These are phyloP conservation scores for Erannis defoliaria DNA, from an alignment of 2,888 invertebrate species.

Conservation along the genomic window DNA sequence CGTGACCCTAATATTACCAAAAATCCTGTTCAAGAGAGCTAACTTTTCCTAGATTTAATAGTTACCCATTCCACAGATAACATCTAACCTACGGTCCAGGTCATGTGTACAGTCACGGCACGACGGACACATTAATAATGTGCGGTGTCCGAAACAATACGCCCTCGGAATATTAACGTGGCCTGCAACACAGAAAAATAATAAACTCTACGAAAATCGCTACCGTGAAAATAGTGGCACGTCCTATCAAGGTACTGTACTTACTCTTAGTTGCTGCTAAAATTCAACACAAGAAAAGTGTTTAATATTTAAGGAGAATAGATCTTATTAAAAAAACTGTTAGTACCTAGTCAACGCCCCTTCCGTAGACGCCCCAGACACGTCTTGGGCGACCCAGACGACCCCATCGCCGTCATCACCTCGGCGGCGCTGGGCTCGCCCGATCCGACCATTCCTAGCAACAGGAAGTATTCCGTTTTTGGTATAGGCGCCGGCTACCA, in stretches of 20 bases:
- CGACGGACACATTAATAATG: slow-evolving; percentile 55
- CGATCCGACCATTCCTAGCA: too few relatives aligned
- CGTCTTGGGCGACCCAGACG: too few relatives aligned
- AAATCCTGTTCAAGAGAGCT: background rate
- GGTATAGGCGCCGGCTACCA: too few relatives aligned
- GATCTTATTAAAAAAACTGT: too few relatives aligned
- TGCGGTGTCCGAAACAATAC: slow-evolving; percentile 52
- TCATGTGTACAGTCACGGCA: slow-evolving; percentile 52
- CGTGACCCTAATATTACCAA: background rate
- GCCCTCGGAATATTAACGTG: slow-evolving; percentile 48
- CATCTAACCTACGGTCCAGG: slow-evolving; percentile 27
- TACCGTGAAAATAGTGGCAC: background rate
- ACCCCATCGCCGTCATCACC: too few relatives aligned
- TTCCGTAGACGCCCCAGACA: too few relatives aligned
- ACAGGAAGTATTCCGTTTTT: too few relatives aligned
- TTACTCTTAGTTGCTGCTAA: background rate
- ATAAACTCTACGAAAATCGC: slow-evolving; percentile 43
- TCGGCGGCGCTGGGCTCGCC: too few relatives aligned
- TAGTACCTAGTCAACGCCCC: too few relatives aligned
- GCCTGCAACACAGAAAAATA: slow-evolving; percentile 46
- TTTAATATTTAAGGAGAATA: too few relatives aligned
- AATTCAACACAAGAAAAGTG: too few relatives aligned
- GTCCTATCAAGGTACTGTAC: background rate
- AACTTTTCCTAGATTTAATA: background rate
- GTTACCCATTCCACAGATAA: background rate